These are phyloP conservation scores for Saimiri boliviensis DNA, from an alignment of 2,113 vertebrate species.

Conservation along the genomic window DNA sequence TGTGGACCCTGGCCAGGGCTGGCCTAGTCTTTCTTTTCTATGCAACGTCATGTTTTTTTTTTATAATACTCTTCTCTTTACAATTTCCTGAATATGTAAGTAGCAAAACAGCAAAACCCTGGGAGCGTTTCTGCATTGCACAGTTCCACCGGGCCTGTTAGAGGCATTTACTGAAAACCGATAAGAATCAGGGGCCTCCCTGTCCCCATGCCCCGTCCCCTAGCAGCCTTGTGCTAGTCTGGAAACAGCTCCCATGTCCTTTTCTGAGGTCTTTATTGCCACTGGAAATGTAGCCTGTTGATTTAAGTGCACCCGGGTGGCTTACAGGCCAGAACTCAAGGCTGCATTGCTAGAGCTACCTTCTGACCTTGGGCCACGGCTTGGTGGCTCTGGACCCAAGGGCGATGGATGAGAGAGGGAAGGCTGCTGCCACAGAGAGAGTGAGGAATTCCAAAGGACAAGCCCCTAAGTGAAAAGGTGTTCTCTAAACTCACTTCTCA, in stretches of 20 bases:
- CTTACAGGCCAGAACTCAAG: not conserved
- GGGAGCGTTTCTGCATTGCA: not conserved
- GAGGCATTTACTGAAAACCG: accelerated
- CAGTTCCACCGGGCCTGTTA: accelerated
- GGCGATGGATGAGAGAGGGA: accelerated
- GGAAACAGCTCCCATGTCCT: not conserved
- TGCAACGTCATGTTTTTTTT: not conserved
- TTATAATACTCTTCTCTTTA: not conserved
- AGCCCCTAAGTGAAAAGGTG: not conserved
- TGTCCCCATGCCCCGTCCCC: no score
- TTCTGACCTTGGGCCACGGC: not conserved
- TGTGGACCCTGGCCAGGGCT: not conserved
- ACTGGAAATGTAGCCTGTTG: not conserved
- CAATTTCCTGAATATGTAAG: not conserved
- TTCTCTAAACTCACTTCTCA: no score
- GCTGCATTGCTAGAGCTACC: no score
- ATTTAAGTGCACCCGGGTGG: not conserved
- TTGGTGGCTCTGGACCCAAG: not conserved
- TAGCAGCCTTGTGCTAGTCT: not conserved
- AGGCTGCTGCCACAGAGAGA: not conserved
- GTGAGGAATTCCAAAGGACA: not conserved
- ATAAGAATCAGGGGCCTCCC: no score
- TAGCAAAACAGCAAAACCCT: not conserved
- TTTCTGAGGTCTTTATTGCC: not conserved
- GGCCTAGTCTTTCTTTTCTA: no score